Conservation (phyloP, 1,140 invertebrate genomes). For the Trinorchestia longiramus region DNA sequence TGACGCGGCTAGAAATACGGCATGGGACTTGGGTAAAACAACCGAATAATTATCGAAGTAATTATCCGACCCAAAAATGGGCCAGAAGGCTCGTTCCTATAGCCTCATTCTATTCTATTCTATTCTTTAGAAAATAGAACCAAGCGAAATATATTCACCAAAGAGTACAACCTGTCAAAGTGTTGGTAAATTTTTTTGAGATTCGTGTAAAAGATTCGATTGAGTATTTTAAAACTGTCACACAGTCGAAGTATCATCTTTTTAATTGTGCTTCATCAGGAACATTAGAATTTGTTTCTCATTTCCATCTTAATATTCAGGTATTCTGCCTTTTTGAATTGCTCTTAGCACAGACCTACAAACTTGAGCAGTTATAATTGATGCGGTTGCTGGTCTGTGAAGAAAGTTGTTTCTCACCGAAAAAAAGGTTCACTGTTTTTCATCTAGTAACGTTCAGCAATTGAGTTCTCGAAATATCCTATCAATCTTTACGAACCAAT, state of each 20-base stretch:
- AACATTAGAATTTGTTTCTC: neutral
- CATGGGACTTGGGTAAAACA: too few relatives aligned
- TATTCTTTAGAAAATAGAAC: too few relatives aligned
- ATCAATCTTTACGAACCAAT: slow-evolving; percentile 6
- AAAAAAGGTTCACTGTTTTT: neutral
- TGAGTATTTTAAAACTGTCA: neutral
- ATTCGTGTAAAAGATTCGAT: neutral
- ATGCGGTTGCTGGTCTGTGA: neutral
- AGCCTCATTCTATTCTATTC: too few relatives aligned
- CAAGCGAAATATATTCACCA: too few relatives aligned
- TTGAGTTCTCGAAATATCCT: slow-evolving; percentile 9
- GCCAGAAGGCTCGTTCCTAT: too few relatives aligned
- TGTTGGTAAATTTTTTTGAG: too few relatives aligned
- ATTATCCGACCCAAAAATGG: too few relatives aligned
- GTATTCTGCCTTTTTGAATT: neutral
- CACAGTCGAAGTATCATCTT: neutral
- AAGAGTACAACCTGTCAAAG: too few relatives aligned
- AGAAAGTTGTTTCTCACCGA: neutral
- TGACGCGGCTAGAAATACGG: too few relatives aligned
- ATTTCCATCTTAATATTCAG: neutral
- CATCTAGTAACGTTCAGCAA: neutral
- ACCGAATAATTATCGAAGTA: too few relatives aligned
- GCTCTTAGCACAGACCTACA: neutral
- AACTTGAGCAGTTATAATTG: neutral
- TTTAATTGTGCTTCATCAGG: neutral